A percentile compares a stretch with the other conserved stretches of the same genome.
Evolutionary conservation across 1,140 invertebrate genomes (phyloP).

Genomic region (Propsilocerus akamusi): DNA sequence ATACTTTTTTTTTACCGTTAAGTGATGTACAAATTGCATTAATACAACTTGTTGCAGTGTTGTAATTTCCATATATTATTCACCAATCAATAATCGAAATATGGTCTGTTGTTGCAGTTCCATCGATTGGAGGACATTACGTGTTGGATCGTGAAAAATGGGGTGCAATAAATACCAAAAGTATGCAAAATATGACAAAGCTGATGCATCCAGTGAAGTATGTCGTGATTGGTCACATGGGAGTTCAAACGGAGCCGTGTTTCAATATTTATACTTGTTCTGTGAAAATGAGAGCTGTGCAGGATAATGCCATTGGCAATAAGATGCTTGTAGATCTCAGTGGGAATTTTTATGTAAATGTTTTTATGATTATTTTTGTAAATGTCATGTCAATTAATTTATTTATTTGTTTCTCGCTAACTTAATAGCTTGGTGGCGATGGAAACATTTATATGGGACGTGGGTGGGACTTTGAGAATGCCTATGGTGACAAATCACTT

Average conservation of each 20-base stretch:
- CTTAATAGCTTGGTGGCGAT: conserved; percentile 35
- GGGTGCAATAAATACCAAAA: no score
- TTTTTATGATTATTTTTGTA: background rate
- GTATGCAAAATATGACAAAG: no score
- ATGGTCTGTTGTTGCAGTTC: conserved; percentile 18
- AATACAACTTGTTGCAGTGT: no score
- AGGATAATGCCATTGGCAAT: conserved; percentile 18
- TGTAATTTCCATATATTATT: no score
- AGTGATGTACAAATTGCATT: no score
- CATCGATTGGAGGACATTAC: conserved; percentile 22
- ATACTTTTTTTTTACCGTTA: no score
- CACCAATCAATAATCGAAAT: no score
- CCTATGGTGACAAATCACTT: conserved; percentile 27
- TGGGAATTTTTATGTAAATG: conserved; percentile 21
- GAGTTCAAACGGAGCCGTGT: conserved; percentile 14
- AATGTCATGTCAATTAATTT: conserved; percentile 8
- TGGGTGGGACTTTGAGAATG: conserved; percentile 34
- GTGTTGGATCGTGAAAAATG: conserved; percentile 26
- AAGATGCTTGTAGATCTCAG: conserved; percentile 22
- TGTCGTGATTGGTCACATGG: conserved; percentile 27
- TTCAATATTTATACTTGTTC: conserved; percentile 19
- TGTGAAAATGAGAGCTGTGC: conserved; percentile 21
- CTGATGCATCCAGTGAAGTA: conserved; percentile 19
- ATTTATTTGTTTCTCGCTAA: no score
- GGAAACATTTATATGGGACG: conserved; percentile 39